These are phyloP conservation scores for Vombatus ursinus DNA, from an alignment of 2,113 vertebrate species.

Conservation along the genomic window DNA sequence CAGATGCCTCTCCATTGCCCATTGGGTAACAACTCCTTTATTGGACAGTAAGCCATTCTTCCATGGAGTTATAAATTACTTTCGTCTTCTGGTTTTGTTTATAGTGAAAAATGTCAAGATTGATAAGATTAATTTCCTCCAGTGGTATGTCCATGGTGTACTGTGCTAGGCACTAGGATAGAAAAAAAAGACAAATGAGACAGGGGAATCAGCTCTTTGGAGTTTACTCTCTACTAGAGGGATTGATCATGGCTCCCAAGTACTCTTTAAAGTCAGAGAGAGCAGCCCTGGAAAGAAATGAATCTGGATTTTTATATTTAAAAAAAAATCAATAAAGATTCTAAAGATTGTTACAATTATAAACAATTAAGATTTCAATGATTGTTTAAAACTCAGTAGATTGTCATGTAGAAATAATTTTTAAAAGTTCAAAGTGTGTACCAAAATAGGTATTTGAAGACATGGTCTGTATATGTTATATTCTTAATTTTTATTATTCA, in stretches of 20 bases:
- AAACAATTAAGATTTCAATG: slow-evolving; percentile 17
- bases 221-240: neutral
- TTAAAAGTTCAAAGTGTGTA: slow-evolving; percentile 25
- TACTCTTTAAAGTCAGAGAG: slow-evolving; percentile 32
- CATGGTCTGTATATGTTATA: neutral
- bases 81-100: neutral
- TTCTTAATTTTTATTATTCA: slow-evolving; percentile 34
- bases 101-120: neutral
- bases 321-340: slow-evolving; percentile 49
- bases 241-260: neutral
- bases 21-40: neutral
- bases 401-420: slow-evolving; percentile 33
- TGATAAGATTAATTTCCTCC: neutral
- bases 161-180: neutral
- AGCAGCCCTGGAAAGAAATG: slow-evolving; percentile 14
- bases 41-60: neutral
- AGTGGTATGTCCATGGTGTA: neutral
- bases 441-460: slow-evolving; percentile 23
- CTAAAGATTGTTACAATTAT: slow-evolving; percentile 20
- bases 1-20: neutral
- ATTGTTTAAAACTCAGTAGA: slow-evolving; percentile 22
- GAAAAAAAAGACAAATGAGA: neutral
- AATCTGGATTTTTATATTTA: neutral
- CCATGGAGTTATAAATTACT: neutral
- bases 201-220: neutral